phyloP scores from a whole-genome alignment of 1,140 invertebrate genomes.

The Coelopa frigida region DNA sequence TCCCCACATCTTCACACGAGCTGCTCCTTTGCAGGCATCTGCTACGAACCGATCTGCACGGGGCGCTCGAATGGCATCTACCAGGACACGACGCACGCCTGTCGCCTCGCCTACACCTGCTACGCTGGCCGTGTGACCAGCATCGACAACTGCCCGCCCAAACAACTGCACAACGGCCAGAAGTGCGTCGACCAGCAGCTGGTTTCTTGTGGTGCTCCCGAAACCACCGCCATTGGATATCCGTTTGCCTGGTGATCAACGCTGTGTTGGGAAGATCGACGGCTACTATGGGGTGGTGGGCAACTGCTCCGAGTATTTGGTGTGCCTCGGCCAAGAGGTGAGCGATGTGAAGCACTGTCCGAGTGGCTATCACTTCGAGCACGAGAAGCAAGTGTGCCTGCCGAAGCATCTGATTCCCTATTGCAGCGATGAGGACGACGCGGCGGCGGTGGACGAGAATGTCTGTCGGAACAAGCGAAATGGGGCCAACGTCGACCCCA shows the following conservation, averaged over 20 bases:
- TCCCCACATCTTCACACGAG: slow-evolving; percentile 1
- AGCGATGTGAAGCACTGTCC: not conserved
- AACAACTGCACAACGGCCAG: slow-evolving; percentile 21
- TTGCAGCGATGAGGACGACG: slow-evolving; percentile 1
- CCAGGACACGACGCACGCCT: slow-evolving; percentile 34
- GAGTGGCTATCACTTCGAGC: slow-evolving; percentile 4
- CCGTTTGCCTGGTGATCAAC: slow-evolving; percentile 11
- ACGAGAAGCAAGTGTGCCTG: not conserved
- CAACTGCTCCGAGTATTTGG: slow-evolving; percentile 6
- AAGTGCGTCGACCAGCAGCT: slow-evolving; percentile 23
- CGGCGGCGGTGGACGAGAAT: not conserved
- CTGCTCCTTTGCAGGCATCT: slow-evolving; percentile 19
- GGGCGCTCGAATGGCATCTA: slow-evolving; percentile 40
- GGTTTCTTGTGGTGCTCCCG: slow-evolving; percentile 14
- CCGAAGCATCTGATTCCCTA: not conserved
- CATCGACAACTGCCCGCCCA: slow-evolving; percentile 17
- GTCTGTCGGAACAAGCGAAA: slow-evolving; percentile 16
- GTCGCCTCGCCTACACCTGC: slow-evolving; percentile 35
- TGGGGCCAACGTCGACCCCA: slow-evolving; percentile 17
- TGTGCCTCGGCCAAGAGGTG: slow-evolving; percentile 8
- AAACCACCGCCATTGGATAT: slow-evolving; percentile 9
- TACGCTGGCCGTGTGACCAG: slow-evolving; percentile 28
- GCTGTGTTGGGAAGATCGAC: slow-evolving; percentile 3
- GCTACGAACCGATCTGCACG: slow-evolving; percentile 43
- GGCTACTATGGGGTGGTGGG: not conserved